Evolutionary conservation across 2,113 vertebrate species (phyloP).

Genomic region (Smithornis capensis): DNA sequence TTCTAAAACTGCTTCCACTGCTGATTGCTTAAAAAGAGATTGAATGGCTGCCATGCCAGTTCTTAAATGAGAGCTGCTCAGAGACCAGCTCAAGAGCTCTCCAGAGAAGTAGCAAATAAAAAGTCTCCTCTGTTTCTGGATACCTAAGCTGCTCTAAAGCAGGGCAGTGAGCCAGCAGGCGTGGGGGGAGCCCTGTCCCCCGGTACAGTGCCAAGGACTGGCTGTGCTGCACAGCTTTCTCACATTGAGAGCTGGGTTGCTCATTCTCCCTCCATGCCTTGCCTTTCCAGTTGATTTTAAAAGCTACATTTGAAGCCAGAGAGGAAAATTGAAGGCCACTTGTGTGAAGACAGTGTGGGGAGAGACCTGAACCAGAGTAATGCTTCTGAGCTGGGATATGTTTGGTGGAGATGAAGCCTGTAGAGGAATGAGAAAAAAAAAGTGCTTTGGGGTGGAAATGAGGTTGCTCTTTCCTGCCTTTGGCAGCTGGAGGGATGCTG

Average conservation of each 20-base stretch:
- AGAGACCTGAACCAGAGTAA: not conserved
- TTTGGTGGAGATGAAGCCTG: not conserved
- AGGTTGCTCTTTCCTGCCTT: not conserved
- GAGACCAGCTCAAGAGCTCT: not conserved
- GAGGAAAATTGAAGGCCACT: not conserved
- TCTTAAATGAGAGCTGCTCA: not conserved
- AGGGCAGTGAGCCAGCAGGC: not conserved
- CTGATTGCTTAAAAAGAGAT: conserved; percentile 1
- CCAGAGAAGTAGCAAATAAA: conserved; percentile 23
- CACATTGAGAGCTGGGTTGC: not conserved
- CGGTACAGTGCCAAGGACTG: accelerated
- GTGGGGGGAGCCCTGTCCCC: not conserved
- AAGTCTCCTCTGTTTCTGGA: not conserved
- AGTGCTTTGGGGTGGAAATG: not conserved
- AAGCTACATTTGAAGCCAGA: not conserved
- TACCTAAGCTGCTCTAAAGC: not conserved
- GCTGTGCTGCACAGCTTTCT: not conserved
- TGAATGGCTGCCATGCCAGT: not conserved
- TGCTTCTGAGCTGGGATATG: not conserved
- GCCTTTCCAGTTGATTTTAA: not conserved
- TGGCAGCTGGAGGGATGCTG: not conserved
- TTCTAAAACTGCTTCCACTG: not conserved
- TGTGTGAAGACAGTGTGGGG: not conserved
- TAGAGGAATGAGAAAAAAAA: not conserved
- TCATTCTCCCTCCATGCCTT: not conserved